Percentiles rank a stretch among this genome's conserved stretches.
These are phyloP conservation scores for Urophycis tenuis DNA, from an alignment of 2,797 vertebrate genomes.

Conservation along the genomic window DNA sequence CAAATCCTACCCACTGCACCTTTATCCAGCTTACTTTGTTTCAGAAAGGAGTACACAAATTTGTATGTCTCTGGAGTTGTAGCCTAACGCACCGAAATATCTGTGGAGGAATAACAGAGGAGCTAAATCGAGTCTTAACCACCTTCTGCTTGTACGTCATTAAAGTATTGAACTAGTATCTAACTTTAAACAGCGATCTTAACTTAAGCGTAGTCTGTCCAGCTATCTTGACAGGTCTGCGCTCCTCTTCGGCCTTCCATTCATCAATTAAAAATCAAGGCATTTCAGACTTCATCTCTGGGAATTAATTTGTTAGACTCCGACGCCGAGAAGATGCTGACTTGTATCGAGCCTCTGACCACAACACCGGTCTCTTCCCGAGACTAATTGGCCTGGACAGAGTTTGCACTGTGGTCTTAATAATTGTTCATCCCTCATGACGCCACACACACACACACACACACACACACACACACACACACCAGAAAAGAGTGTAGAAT, in stretches of 20 bases:
- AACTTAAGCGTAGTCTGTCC: neutral
- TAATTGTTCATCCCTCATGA: neutral
- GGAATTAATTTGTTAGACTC: neutral
- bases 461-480: neutral
- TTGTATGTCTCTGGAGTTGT: neutral
- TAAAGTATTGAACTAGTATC: neutral
- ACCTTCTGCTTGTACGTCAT: neutral
- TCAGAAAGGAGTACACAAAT: neutral
- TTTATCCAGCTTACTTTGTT: neutral
- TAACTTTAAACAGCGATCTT: neutral
- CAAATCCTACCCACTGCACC: neutral
- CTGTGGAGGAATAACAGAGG: too few relatives aligned
- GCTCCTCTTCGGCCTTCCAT: neutral
- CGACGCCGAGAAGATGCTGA: neutral
- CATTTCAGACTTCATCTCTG: neutral
- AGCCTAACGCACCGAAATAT: neutral
- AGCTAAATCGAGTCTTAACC: neutral
- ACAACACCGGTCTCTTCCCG: neutral
- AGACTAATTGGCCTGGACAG: conserved; percentile 19
- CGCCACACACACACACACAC: neutral
- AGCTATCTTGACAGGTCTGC: neutral
- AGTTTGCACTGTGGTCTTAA: neutral
- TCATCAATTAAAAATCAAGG: neutral
- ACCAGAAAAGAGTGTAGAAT: neutral
- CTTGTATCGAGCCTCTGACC: neutral